Evolutionary conservation across 2,888 invertebrate genomes (phyloP).

Genomic region (Ctena decussata): DNA sequence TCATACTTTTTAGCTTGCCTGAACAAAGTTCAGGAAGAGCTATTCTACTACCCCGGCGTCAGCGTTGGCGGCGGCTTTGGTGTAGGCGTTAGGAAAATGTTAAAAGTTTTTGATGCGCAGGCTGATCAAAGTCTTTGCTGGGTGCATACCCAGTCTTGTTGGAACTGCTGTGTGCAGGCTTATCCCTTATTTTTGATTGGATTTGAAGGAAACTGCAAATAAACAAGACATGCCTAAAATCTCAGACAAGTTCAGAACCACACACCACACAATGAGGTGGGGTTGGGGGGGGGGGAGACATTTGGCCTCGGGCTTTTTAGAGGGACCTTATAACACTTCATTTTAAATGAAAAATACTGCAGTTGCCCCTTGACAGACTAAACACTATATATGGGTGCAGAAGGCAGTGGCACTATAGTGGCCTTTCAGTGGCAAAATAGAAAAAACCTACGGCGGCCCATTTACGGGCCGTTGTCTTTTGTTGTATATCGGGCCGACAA

Average conservation of each 20-base stretch:
- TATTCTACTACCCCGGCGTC: too few species aligned
- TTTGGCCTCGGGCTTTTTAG: not conserved
- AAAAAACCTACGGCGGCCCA: not conserved
- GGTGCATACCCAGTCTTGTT: too few species aligned
- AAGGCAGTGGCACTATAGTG: not conserved
- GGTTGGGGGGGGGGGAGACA: not conserved
- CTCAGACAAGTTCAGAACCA: not conserved
- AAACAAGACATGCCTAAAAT: not conserved
- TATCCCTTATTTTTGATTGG: not conserved
- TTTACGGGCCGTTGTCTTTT: not conserved
- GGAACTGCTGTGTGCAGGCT: too few species aligned
- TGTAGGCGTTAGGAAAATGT: too few species aligned
- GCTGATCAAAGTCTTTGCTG: too few species aligned
- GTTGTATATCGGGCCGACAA: slow-evolving; percentile 7
- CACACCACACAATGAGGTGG: not conserved
- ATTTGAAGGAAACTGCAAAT: not conserved
- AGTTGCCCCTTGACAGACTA: not conserved
- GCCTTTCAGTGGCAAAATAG: not conserved
- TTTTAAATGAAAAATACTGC: not conserved
- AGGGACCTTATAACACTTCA: not conserved
- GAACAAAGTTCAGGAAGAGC: too few species aligned
- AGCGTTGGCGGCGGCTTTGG: too few species aligned
- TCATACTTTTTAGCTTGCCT: too few species aligned
- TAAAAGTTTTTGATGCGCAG: too few species aligned
- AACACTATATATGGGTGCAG: not conserved